A percentile compares a stretch with the other conserved stretches of the same genome.
These are phyloP conservation scores for Sesamia inferens DNA, from an alignment of 2,888 invertebrate genomes.

Conservation along the genomic window DNA sequence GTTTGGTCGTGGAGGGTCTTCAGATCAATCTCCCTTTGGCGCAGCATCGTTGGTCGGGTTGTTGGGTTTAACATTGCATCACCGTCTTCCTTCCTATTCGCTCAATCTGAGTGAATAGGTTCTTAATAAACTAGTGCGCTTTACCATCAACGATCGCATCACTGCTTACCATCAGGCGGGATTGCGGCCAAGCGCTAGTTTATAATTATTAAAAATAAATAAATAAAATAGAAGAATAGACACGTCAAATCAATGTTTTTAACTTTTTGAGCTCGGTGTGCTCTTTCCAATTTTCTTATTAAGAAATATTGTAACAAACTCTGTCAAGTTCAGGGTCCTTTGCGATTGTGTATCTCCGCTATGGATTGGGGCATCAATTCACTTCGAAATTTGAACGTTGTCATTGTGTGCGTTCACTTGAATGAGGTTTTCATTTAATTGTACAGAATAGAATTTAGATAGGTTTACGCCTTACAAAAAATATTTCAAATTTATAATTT, in stretches of 20 bases:
- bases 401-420: background rate
- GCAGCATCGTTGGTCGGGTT: no score
- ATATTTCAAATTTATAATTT: no score
- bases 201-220: no score
- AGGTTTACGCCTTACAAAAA: background rate
- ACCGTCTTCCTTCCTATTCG: no score
- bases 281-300: background rate
- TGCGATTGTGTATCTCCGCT: background rate
- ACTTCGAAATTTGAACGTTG: background rate
- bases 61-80: no score
- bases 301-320: constrained; percentile 2
- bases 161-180: no score
- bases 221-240: constrained; percentile 6
- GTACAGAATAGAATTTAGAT: background rate
- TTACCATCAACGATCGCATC: no score
- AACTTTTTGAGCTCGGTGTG: constrained; percentile 18
- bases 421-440: background rate
- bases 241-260: constrained; percentile 16
- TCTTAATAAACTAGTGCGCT: no score
- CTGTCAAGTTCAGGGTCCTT: background rate
- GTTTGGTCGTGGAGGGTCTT: no score
- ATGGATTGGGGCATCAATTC: background rate
- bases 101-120: no score
- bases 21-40: no score
- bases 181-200: no score